These are phyloP conservation scores for Ellobius talpinus DNA, from an alignment of 2,113 vertebrate species.

Conservation along the genomic window DNA sequence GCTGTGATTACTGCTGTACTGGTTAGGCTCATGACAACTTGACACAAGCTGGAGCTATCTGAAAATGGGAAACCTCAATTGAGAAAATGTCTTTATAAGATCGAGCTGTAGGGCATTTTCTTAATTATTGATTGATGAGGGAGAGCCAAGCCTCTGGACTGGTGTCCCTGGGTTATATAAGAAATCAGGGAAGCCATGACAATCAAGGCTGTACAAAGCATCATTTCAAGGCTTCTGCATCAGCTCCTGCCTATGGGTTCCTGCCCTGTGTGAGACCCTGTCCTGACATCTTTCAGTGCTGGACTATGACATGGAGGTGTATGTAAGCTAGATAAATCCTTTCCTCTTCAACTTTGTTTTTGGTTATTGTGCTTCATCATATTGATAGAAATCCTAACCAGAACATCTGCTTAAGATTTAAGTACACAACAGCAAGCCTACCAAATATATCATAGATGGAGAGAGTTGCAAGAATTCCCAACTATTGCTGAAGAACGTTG, in stretches of 20 bases:
- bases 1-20: background rate
- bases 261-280: background rate
- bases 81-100: background rate
- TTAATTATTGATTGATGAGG: background rate
- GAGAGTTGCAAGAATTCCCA: background rate
- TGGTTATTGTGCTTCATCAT: background rate
- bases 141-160: background rate
- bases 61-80: background rate
- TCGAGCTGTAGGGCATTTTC: background rate
- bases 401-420: background rate
- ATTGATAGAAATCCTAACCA: background rate
- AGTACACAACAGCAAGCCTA: background rate
- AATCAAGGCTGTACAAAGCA: background rate
- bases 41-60: background rate
- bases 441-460: accelerated
- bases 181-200: background rate
- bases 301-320: background rate
- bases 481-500: background rate
- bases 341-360: background rate
- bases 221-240: no score
- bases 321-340: background rate
- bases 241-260: background rate
- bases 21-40: background rate
- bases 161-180: no score
- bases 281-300: background rate